Evolutionary conservation across 2,888 invertebrate genomes (phyloP).

Genomic region (Xanthia togata): DNA sequence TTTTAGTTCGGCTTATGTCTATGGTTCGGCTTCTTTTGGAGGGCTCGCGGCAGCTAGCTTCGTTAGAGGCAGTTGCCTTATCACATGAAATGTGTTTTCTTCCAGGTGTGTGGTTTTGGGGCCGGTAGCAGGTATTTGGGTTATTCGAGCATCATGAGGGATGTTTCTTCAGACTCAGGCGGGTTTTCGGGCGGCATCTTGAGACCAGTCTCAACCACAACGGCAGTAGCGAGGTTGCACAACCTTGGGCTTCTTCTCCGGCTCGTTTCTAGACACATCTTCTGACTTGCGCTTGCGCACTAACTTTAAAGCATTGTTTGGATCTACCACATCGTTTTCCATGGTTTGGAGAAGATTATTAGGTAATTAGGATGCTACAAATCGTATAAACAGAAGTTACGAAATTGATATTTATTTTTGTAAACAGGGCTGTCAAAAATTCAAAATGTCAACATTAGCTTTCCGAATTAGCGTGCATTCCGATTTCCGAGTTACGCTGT

Average conservation of each 20-base stretch:
- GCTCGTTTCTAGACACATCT: neutral
- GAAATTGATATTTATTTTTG: neutral
- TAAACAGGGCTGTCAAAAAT: neutral
- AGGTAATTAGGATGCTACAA: no score
- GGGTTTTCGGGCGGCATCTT: neutral
- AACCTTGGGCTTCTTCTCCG: conserved; percentile 8
- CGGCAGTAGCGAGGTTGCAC: neutral
- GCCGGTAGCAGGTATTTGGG: neutral
- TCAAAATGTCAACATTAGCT: no score
- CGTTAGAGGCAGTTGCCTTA: no score
- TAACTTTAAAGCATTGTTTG: neutral
- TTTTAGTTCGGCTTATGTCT: no score
- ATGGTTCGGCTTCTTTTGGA: no score
- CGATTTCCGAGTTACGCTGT: no score
- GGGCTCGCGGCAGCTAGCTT: no score
- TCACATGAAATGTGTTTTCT: neutral
- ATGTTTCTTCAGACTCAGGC: neutral
- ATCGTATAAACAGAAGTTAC: neutral
- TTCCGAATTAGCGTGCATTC: no score
- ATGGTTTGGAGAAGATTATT: neutral
- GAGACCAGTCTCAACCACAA: neutral
- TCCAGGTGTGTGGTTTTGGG: neutral
- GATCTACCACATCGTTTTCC: neutral
- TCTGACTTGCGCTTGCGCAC: neutral
- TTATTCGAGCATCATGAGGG: neutral